These are phyloP conservation scores for Apotomis capreana DNA, from an alignment of 2,888 invertebrate species.

Conservation along the genomic window DNA sequence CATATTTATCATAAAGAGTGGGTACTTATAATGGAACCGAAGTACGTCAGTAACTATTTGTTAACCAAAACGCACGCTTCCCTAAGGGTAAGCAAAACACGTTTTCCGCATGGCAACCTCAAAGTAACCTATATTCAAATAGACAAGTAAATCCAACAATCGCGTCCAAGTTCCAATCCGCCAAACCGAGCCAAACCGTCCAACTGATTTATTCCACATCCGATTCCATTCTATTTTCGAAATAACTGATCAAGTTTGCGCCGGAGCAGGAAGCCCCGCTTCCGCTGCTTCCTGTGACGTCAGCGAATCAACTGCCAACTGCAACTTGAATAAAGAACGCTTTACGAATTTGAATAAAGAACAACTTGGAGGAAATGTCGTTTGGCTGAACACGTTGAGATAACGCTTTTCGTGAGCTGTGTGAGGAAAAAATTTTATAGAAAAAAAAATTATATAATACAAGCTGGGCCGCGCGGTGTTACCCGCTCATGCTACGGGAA, in stretches of 20 bases:
- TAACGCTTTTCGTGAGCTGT: not conserved
- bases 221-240: slow-evolving; percentile 39
- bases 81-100: no score
- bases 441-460: no score
- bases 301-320: slow-evolving; percentile 40
- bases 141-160: slow-evolving; percentile 1
- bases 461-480: no score
- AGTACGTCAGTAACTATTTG: no score
- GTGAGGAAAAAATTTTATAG: not conserved
- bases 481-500: no score
- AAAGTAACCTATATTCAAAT: not conserved
- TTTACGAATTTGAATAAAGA: slow-evolving; percentile 39
- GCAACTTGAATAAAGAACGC: slow-evolving; percentile 32
- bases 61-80: no score
- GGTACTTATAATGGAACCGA: no score
- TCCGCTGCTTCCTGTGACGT: slow-evolving; percentile 36
- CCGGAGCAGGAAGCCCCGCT: slow-evolving; percentile 34
- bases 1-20: no score
- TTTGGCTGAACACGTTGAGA: slow-evolving; percentile 16
- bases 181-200: slow-evolving; percentile 25
- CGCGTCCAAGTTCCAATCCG: slow-evolving; percentile 23
- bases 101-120: no score
- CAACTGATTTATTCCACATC: slow-evolving; percentile 39
- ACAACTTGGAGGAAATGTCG: slow-evolving; percentile 8
- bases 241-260: slow-evolving; percentile 42